Evolutionary conservation across 1,140 invertebrate genomes (phyloP).

Genomic region (Ostrea edulis): DNA sequence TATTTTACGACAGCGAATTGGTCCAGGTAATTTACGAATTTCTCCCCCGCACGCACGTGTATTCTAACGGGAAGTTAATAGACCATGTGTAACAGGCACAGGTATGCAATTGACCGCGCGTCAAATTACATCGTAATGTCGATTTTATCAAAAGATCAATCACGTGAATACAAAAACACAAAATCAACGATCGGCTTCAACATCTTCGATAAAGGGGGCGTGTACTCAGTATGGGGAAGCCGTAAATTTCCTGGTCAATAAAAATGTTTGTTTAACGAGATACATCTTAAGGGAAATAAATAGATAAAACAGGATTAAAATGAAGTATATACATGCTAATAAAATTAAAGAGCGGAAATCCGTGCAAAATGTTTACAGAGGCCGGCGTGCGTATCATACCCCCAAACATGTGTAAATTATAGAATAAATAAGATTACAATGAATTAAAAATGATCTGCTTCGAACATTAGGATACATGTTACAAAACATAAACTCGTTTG

Average conservation of each 20-base stretch:
- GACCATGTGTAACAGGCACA: neutral
- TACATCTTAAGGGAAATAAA: constrained; percentile 21
- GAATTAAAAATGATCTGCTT: too few relatives aligned
- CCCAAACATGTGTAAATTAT: too few relatives aligned
- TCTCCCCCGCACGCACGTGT: constrained; percentile 34
- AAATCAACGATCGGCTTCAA: neutral
- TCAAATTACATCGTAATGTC: constrained; percentile 8
- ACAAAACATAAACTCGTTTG: too few relatives aligned
- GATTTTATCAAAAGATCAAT: neutral
- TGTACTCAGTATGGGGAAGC: neutral
- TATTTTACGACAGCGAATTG: neutral
- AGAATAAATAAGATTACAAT: too few relatives aligned
- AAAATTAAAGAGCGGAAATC: neutral
- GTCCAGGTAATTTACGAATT: neutral
- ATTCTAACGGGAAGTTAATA: constrained; percentile 12
- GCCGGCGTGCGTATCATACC: neutral
- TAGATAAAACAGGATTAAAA: constrained; percentile 21
- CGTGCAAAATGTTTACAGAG: neutral
- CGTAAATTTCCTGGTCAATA: constrained; percentile 2
- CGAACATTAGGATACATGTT: too few relatives aligned
- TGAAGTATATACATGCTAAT: neutral
- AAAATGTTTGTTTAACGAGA: neutral
- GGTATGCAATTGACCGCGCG: constrained; percentile 15
- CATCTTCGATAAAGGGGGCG: neutral
- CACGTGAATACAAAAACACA: neutral